Evolutionary conservation across 1,140 invertebrate genomes (phyloP).

Genomic region (Catajapyx aquilonaris): DNA sequence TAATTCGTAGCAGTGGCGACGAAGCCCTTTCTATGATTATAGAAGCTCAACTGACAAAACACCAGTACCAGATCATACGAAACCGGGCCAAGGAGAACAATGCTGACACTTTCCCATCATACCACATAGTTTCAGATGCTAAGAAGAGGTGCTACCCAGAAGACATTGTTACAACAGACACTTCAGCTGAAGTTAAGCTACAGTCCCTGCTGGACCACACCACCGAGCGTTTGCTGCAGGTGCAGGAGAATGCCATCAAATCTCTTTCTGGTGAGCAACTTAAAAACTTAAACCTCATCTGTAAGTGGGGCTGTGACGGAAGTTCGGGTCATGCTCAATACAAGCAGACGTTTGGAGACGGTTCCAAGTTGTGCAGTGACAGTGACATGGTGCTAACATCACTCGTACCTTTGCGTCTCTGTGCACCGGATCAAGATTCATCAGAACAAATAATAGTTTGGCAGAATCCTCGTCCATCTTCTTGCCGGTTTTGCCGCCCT

Average conservation of each 20-base stretch:
- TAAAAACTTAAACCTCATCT: slow-evolving; percentile 11
- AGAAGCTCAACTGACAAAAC: background rate
- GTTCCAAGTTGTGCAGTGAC: slow-evolving; percentile 12
- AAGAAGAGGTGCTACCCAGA: slow-evolving; percentile 10
- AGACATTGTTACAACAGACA: slow-evolving; percentile 10
- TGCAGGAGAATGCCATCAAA: slow-evolving; percentile 11
- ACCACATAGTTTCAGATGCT: slow-evolving; percentile 10
- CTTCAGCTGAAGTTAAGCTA: slow-evolving; percentile 11
- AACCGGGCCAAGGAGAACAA: slow-evolving; percentile 1
- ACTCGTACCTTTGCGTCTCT: slow-evolving; percentile 14
- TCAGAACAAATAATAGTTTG: slow-evolving; percentile 15
- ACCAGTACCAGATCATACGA: slow-evolving; percentile 3
- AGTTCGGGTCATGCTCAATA: slow-evolving; percentile 11
- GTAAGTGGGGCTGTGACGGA: slow-evolving; percentile 18
- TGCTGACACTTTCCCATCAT: slow-evolving; percentile 5
- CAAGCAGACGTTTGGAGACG: slow-evolving; percentile 16
- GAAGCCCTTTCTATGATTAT: slow-evolving; percentile 1
- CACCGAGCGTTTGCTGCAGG: slow-evolving; percentile 9
- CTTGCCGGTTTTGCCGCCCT: slow-evolving; percentile 16
- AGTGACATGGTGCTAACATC: slow-evolving; percentile 14
- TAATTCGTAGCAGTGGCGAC: background rate
- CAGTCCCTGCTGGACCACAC: slow-evolving; percentile 13
- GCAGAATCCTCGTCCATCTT: slow-evolving; percentile 17
- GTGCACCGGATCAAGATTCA: background rate
- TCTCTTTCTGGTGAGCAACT: slow-evolving; percentile 7